Conservation (phyloP, 1,140 invertebrate genomes). For the Cephus cinctus region DNA sequence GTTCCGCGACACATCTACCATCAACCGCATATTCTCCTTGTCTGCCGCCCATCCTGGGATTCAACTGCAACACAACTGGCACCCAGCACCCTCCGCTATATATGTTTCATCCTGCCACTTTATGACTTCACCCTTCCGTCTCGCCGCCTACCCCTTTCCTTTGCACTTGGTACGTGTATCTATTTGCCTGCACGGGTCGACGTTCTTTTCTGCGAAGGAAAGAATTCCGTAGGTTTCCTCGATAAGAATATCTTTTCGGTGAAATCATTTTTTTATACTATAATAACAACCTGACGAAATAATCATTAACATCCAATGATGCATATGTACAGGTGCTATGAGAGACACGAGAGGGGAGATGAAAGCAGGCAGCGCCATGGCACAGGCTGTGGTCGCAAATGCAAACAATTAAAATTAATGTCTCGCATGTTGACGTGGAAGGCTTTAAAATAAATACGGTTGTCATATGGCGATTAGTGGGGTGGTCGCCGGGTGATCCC, state of each 20-base stretch:
- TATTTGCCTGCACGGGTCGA: not conserved
- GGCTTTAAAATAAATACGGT: slow-evolving; percentile 50
- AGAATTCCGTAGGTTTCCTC: slow-evolving; percentile 15
- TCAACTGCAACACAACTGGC: no score
- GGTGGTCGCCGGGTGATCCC: slow-evolving; percentile 33
- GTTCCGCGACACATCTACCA: slow-evolving; percentile 1
- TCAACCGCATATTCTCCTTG: no score
- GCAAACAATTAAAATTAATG: slow-evolving; percentile 48
- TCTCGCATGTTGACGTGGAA: slow-evolving; percentile 36
- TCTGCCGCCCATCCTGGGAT: no score
- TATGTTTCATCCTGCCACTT: slow-evolving; percentile 43
- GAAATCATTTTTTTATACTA: not conserved
- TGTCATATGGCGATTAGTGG: slow-evolving; percentile 54
- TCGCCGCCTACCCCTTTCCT: slow-evolving; percentile 15
- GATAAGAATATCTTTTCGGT: not conserved
- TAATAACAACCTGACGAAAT: not conserved
- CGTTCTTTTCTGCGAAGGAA: not conserved
- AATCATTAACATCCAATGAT: no score
- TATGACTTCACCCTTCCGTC: slow-evolving; percentile 16
- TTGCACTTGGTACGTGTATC: slow-evolving; percentile 17
- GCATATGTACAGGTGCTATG: no score
- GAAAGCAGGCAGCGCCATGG: slow-evolving; percentile 3
- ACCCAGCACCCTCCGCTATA: slow-evolving; percentile 28
- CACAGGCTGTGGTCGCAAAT: slow-evolving; percentile 17
- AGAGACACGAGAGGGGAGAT: not conserved